Evolutionary conservation across 2,888 invertebrate genomes (phyloP), one percentile per base, ranked within the genome.

Genomic region (Pheosia tremula): DNA sequence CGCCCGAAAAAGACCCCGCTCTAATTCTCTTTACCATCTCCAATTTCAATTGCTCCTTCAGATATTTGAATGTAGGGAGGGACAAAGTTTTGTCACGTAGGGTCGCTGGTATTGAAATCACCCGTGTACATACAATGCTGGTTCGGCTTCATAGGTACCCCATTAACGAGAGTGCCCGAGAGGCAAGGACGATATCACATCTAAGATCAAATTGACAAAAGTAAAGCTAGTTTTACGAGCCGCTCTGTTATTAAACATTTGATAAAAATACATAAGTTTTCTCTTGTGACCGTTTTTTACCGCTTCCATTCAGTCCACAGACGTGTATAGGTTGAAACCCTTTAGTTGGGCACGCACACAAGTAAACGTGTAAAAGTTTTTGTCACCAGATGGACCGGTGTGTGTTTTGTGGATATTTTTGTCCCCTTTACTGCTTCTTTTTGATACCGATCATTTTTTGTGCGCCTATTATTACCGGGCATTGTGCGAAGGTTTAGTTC

Each of bases 41-140:
- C 92, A 88, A 93, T 93, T 93, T 93, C 93, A 93, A 93, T 93
- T 93, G 93, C 93, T 93, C 90, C 93, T 93, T 93, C 91, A 93
- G 90, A 93, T 86, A 91, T 93, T 92, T 93, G 92, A 92, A 93
- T 92, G 90, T 89, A 84, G 93, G 93, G 92, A 92, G 93, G 93
- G 92, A 91, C 90, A 88, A 89, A 91, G 89, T 91, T 90, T 91
- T 93, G 92, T 91, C 93, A 92, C 93, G 92, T 93, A 91, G 91
- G 92, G 91, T 86, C 90, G 85, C 75, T 72, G 81, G 84, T 87
- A 91, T 90, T 89, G 88, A 88, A 88, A 86, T 83, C 80, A 77
- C 80, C 74, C 75, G 85, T 81, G 84, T 83, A 86, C 86, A 91
- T 86, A 90, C 89, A 93, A 93, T 92, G 90, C 92, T 91, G 92